Conservation (phyloP, 2,888 invertebrate genomes). For the Rhyacophila evoluta region DNA sequence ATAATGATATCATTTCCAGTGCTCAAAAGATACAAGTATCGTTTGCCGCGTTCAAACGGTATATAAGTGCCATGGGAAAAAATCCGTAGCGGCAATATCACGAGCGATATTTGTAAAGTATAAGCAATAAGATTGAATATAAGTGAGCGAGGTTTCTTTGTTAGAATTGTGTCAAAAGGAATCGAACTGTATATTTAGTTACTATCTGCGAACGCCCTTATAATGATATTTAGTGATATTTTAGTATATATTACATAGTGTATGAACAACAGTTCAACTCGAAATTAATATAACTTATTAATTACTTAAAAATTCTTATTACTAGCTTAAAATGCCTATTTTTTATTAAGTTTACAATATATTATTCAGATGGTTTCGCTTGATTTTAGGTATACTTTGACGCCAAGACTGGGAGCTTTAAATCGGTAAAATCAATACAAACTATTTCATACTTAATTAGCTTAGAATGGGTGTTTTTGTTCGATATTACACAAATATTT, state of each 20-base stretch:
- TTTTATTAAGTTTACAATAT: too few species aligned
- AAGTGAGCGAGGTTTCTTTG: not conserved
- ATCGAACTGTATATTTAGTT: not conserved
- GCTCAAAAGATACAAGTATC: constrained; percentile 7
- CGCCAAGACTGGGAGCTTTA: too few species aligned
- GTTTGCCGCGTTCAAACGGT: not conserved
- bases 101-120: not conserved
- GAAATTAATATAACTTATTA: too few species aligned
- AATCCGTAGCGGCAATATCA: not conserved
- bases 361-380: too few species aligned
- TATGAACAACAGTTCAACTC: too few species aligned
- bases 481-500: too few species aligned
- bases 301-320: too few species aligned
- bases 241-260: not conserved
- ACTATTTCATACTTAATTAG: too few species aligned
- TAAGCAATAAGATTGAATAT: not conserved
- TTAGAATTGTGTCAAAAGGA: not conserved
- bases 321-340: too few species aligned
- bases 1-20: constrained; percentile 4
- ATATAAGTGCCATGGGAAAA: constrained; percentile 6
- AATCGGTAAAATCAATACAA: too few species aligned
- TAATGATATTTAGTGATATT: not conserved
- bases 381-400: too few species aligned
- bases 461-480: too few species aligned
- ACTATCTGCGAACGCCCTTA: not conserved